Percentiles rank a stretch among this genome's conserved stretches.
Conservation (phyloP, 2,888 invertebrate genomes). For the Timema cristinae region DNA sequence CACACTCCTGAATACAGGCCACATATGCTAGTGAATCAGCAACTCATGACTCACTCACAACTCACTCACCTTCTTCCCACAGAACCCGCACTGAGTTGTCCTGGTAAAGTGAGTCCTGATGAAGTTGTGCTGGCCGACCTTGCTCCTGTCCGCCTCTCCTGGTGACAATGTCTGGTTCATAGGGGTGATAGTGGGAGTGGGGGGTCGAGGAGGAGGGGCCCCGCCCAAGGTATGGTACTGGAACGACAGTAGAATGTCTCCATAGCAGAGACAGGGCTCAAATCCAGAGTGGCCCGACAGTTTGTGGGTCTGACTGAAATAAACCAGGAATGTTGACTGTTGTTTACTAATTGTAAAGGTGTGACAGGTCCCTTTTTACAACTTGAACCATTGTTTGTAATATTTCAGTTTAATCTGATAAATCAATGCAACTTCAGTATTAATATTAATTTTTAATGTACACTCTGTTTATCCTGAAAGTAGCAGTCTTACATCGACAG, state of each 20-base stretch:
- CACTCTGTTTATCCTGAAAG: too few relatives aligned
- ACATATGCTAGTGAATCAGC: too few relatives aligned
- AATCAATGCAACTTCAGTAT: too few relatives aligned
- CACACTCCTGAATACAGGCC: too few relatives aligned
- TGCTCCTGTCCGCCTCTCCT: constrained; percentile 34
- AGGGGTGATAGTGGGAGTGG: constrained; percentile 21
- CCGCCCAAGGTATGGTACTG: constrained; percentile 42
- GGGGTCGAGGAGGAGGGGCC: constrained; percentile 24
- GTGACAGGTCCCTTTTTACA: too few relatives aligned
- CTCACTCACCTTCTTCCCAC: constrained; percentile 77
- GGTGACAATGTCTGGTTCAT: background rate
- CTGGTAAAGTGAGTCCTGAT: constrained; percentile 83
- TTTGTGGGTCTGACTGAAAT: constrained; percentile 59
- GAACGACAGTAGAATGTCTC: constrained; percentile 84
- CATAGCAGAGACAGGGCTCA: constrained; percentile 86
- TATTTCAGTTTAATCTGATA: too few relatives aligned
- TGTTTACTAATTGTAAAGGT: too few relatives aligned
- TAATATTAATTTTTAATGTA: too few relatives aligned
- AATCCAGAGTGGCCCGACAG: constrained; percentile 78
- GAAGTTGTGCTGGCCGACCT: constrained; percentile 61
- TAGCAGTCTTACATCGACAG: too few relatives aligned
- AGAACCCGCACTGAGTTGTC: constrained; percentile 88
- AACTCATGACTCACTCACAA: too few relatives aligned
- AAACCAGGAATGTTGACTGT: too few relatives aligned
- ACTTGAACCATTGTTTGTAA: too few relatives aligned